Evolutionary conservation across 2,113 vertebrate species (phyloP).

Genomic region (Tragelaphus buxtoni): DNA sequence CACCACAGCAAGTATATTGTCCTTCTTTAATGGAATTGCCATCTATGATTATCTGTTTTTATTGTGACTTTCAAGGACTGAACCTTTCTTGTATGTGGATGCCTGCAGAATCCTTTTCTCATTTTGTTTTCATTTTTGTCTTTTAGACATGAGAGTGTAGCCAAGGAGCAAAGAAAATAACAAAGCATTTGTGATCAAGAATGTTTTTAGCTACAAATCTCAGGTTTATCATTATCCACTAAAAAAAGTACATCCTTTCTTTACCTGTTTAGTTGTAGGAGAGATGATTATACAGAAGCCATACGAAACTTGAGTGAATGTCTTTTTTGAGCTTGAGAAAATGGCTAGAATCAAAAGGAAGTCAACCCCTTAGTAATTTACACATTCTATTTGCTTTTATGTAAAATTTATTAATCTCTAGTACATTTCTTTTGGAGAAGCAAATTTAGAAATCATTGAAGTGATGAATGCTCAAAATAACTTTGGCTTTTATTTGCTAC

Average conservation of each 20-base stretch:
- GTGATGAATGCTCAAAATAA: neutral
- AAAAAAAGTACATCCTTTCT: neutral
- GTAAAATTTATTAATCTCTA: conserved; percentile 40
- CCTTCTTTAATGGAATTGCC: neutral
- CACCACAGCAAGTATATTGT: neutral
- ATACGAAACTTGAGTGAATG: neutral
- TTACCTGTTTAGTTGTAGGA: neutral
- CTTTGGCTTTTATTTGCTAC: neutral
- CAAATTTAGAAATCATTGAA: conserved; percentile 19
- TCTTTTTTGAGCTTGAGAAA: conserved; percentile 5
- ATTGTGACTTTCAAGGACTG: conserved; percentile 10
- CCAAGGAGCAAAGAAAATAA: neutral
- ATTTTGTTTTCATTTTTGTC: neutral
- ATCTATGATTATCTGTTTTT: conserved; percentile 9
- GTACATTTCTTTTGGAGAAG: neutral
- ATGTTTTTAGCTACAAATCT: neutral
- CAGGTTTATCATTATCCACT: conserved; percentile 31
- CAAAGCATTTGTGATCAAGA: neutral
- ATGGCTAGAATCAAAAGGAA: conserved; percentile 41
- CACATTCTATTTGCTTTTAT: conserved; percentile 46
- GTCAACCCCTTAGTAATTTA: conserved; percentile 42
- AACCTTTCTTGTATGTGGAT: neutral
- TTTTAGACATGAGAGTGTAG: conserved; percentile 10
- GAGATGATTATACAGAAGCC: neutral
- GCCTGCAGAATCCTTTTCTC: neutral